Base-by-base conservation (phyloP, 2,113 vertebrate species). In the Elanoides forficatus region DNA sequence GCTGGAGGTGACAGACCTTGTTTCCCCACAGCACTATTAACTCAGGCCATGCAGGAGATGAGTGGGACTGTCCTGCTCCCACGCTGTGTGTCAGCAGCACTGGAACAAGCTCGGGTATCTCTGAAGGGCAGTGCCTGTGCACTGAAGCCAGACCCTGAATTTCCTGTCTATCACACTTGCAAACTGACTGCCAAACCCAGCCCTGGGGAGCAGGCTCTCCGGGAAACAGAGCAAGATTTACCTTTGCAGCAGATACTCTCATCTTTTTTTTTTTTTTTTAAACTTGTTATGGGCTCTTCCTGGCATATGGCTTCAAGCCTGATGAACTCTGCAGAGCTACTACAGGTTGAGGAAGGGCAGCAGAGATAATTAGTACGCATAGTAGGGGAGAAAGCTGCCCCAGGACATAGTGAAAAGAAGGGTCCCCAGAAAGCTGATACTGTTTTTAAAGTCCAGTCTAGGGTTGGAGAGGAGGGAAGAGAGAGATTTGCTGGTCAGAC, bases 151-250 rank as follows among this genome's bases (percentile, higher is more conserved):
- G 86, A 93, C 74, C 86, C 53, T 95, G 93, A 90, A 76, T 95
- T 90, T 92, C 80, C 93, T 93, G 79, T 88, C 90, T 88, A 92
- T 81, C 67, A 86, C 79, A 26, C 91, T 95, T 76, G 63, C 82
- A 90, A 95, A 95, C 62, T 6, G 27, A 65, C 0, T 0, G 82
- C 55, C 86, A 83, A 88, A 30, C 82, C 71, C 91, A 92, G 82
- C 88, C 82, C 93, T 58, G 27, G 86, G 88, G 90, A 95, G 30
- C 1, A 2, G 48, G 48, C 45, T 90, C 30, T 90, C 53, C 0
- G 48, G 79, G 88, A 90, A 92, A 43, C 74, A 92, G 53, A 89
- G 82, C 13, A 38, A 88, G 47, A 72, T 85, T 81, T 91, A 52
- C 38, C 48, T 85, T 91, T 92, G 74, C 34, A 95, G 53, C 20